Base-by-base conservation (phyloP, 2,888 invertebrate species). In the Aquatica leii region DNA sequence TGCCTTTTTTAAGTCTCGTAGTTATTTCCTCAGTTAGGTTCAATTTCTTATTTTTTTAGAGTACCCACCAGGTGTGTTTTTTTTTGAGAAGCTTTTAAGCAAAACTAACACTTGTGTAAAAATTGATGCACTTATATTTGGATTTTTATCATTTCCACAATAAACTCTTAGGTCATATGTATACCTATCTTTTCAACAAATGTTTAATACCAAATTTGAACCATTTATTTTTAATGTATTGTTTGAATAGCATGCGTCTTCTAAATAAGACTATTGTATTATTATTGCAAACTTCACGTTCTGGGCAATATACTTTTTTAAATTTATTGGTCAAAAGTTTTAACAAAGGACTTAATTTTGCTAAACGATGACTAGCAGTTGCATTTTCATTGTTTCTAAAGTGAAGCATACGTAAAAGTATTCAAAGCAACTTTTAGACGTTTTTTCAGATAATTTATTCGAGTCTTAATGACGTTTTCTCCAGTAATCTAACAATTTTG, bases 401-500 rank as follows among this genome's bases (percentile, higher is more conserved):
- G n/a, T n/a, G n/a, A n/a, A n/a, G n/a, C n/a, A n/a, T n/a, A n/a
- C n/a, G n/a, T 24, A n/a, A n/a, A n/a, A n/a, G 50, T 69, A 65
- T 18, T 59, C 43, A 40, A 65, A 65, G 50, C 2, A 57, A n/a
- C n/a, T n/a, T n/a, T n/a, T n/a, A n/a, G n/a, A 49, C 64, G 64
- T 66, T 24, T 60, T 46, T 53, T 51, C 2, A 40, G n/a, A n/a
- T 48, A 3, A 59, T 18, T 55, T 34, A 18, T 56, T 56, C 31
- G 21, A 18, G 41, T 64, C 59, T n/a, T 59, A 34, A 41, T 18
- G 9, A 35, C 20, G 41, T n/a, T 62, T 52, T 12, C 12, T 18
- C 68, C 68, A 68, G 53, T 68, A 68, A 46, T 49, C 40, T n/a
- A n/a, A n/a, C n/a, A n/a, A n/a, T n/a, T n/a, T 9, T 12, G 41